Evolutionary conservation across 2,797 vertebrate genomes (phyloP), one percentile per base, ranked within the genome.

Genomic region (Todus mexicanus): DNA sequence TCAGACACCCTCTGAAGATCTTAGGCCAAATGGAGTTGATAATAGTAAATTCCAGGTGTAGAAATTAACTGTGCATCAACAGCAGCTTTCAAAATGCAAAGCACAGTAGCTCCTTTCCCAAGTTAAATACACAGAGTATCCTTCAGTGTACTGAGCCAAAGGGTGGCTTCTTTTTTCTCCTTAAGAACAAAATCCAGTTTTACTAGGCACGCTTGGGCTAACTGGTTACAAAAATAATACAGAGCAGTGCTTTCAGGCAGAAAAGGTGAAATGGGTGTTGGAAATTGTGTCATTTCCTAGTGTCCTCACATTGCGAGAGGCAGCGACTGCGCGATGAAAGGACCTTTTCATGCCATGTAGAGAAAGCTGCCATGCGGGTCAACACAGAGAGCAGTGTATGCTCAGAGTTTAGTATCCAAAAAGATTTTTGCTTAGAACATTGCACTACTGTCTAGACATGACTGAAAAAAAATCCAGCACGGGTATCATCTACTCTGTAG

Each of bases 351-450:
- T 77, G 74, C 29, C 87, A 68, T 5, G 4, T 29, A 54, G 91
- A 85, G 80, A 94, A 94, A 84, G 77, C 61, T 90, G 80, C 90
- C 89, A 29, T 89, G 45, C 80, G 95, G 74, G 78, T 88, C 64
- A 73, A 31, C 75, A 96, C 89, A 96, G 92, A 96, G 89, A 33
- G 40, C 83, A 89, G 69, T 96, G 8, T 97, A 33, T 60, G 64
- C 87, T 65, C 47, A 20, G 54, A 88, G 56, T 14, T 89, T 35
- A 18, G 53, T 12, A 68, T 70, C 75, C 92, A 94, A 60, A 38
- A 25, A 38, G 18, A 29, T n/a, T 87, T 92, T 79, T 59, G 17
- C 45, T 77, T 56, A 16, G 56, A 81, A 56, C 59, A 42, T 75
- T 84, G 85, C 33, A 71, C 51, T 40, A 2, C 65, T 53, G 70